Evolutionary conservation across 2,113 vertebrate genomes (phyloP).

Genomic region (Rhinopithecus roxellana): DNA sequence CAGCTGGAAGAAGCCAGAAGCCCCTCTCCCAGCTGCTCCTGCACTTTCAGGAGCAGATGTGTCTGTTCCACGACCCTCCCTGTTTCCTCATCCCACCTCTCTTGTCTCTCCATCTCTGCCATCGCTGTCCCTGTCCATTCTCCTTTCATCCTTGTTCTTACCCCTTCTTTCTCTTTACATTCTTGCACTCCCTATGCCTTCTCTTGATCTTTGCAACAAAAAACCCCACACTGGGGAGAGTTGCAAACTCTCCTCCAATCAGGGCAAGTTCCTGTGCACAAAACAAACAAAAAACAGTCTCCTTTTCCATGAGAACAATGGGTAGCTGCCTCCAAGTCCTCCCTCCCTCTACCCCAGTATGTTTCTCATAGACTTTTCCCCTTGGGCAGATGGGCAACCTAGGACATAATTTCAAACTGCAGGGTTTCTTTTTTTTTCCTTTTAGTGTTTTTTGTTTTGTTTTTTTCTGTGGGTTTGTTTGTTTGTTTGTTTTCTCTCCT

Average conservation of each 20-base stretch:
- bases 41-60: background rate
- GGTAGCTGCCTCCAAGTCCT: background rate
- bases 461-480: background rate
- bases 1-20: background rate
- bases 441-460: background rate
- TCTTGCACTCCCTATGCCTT: background rate
- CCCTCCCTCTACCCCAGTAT: rapidly evolving
- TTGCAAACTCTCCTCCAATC: background rate
- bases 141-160: background rate
- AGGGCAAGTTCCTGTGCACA: background rate
- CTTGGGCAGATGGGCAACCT: background rate
- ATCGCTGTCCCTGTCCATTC: background rate
- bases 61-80: background rate
- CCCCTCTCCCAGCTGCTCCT: background rate
- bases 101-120: background rate
- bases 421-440: background rate
- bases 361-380: background rate
- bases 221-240: background rate
- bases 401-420: background rate
- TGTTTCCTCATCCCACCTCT: too few relatives aligned
- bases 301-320: background rate
- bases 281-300: background rate
- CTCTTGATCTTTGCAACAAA: background rate
- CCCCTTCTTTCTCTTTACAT: background rate
- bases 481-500: background rate